Evolutionary conservation across 2,797 vertebrate species (phyloP).

Genomic region (Adelosebastes latens): DNA sequence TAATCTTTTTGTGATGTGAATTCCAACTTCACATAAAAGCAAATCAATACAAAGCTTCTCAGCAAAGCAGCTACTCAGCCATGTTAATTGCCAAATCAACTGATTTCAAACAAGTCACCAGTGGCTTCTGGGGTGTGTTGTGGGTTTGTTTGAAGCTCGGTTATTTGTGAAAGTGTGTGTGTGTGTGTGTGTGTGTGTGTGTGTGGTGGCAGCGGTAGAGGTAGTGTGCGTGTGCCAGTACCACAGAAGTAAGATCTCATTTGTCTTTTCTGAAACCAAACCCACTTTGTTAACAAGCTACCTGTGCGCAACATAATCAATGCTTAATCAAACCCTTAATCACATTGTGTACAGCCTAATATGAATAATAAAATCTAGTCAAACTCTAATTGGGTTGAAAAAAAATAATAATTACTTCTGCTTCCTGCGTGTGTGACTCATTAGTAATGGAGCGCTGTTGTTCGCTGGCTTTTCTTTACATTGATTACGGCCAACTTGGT

Average conservation of each 20-base stretch:
- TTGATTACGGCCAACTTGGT: not conserved
- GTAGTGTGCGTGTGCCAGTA: not conserved
- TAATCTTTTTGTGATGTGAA: constrained; percentile 50
- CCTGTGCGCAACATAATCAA: constrained; percentile 38
- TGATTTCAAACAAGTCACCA: constrained; percentile 38
- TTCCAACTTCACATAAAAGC: constrained; percentile 48
- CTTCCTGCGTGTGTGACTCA: constrained; percentile 19
- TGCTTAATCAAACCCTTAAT: constrained; percentile 59
- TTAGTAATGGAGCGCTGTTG: not conserved
- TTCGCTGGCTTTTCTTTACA: constrained; percentile 2
- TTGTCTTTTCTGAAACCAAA: constrained; percentile 25
- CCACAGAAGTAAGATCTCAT: constrained; percentile 6
- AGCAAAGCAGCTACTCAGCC: constrained; percentile 31
- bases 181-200: constrained; percentile 2
- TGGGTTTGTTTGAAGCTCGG: constrained; percentile 6
- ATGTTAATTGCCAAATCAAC: constrained; percentile 54
- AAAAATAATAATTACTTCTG: constrained; percentile 38
- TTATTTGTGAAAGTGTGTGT: not conserved
- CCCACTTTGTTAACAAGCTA: constrained; percentile 31
- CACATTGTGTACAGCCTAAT: constrained; percentile 50
- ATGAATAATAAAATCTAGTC: constrained; percentile 48
- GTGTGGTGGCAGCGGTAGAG: not conserved
- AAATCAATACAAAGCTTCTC: constrained; percentile 44
- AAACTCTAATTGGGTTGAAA: constrained; percentile 36
- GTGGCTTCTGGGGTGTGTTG: constrained; percentile 25